Percentiles rank a stretch among this genome's conserved stretches.
phyloP scores from a whole-genome alignment of 1,140 invertebrate species.

The Drosophila cardini region DNA sequence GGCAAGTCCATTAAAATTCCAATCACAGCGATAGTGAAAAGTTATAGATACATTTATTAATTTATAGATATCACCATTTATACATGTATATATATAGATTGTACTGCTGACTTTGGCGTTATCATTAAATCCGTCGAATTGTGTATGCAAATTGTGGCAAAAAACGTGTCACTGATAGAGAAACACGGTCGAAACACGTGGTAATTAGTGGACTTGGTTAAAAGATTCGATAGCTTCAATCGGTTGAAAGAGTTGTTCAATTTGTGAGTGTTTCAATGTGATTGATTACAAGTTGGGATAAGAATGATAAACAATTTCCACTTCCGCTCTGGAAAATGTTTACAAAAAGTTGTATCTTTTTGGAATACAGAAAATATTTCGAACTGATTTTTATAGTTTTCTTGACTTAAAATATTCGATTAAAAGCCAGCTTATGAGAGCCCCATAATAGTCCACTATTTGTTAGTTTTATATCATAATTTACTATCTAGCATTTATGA shows the following conservation, averaged over 20 bases:
- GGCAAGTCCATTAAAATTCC: conserved; percentile 23
- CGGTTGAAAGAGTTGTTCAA: not conserved
- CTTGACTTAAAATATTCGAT: too few relatives aligned
- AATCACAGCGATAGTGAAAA: conserved; percentile 6
- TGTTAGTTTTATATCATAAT: conserved; percentile 3
- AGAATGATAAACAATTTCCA: not conserved
- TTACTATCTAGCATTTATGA: conserved; percentile 3
- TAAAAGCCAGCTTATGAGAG: too few relatives aligned
- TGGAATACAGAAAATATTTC: too few relatives aligned
- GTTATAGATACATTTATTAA: conserved; percentile 11
- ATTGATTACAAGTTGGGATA: not conserved
- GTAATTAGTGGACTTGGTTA: not conserved
- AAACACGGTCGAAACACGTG: conserved; percentile 44
- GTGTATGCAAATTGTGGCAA: conserved; percentile 38
- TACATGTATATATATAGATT: not conserved
- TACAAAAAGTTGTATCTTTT: too few relatives aligned
- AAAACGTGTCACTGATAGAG: conserved; percentile 54
- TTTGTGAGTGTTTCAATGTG: not conserved
- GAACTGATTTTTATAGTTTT: too few relatives aligned
- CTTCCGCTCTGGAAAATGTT: not conserved
- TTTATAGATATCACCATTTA: conserved; percentile 16
- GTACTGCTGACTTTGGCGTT: conserved; percentile 39
- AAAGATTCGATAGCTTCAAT: not conserved
- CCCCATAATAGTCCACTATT: not conserved
- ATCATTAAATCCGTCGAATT: conserved; percentile 24